These are phyloP conservation scores for Gallinago jamesoni DNA, from an alignment of 2,113 vertebrate genomes.

Conservation along the genomic window DNA sequence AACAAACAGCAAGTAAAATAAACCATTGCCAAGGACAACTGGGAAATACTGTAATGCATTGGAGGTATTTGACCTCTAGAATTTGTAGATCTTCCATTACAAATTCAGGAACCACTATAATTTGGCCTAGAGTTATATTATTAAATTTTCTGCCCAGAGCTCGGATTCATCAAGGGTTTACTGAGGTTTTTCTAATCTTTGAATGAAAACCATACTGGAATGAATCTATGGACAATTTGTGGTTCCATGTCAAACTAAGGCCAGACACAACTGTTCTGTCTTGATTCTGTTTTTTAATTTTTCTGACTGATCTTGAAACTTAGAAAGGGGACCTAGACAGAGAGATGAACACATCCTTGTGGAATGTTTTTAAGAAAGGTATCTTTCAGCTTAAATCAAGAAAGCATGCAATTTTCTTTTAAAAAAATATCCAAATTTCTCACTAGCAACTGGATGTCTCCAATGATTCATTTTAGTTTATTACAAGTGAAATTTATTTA, in stretches of 20 bases:
- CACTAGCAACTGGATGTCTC: not conserved
- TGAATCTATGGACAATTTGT: not conserved
- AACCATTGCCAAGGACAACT: not conserved
- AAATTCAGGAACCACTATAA: not conserved
- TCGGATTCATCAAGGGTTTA: not conserved
- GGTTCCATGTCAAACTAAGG: not conserved
- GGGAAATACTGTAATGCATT: not conserved
- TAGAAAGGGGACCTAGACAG: not conserved
- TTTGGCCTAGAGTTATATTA: not conserved
- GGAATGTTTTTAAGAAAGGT: not conserved
- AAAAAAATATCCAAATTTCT: not conserved
- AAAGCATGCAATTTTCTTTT: not conserved
- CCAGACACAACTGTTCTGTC: not conserved
- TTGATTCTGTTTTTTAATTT: not conserved
- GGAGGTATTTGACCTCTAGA: not conserved
- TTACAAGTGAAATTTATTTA: not conserved
- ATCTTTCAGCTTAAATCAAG: not conserved
- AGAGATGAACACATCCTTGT: not conserved
- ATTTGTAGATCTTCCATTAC: not conserved
- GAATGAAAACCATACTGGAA: not conserved
- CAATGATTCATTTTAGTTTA: not conserved
- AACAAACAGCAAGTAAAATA: not conserved
- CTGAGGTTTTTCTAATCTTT: not conserved
- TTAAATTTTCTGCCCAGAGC: not conserved
- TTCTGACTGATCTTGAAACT: not conserved